These are phyloP conservation scores for Dendrocincla fuliginosa DNA, from an alignment of 2,797 vertebrate species.

Conservation along the genomic window DNA sequence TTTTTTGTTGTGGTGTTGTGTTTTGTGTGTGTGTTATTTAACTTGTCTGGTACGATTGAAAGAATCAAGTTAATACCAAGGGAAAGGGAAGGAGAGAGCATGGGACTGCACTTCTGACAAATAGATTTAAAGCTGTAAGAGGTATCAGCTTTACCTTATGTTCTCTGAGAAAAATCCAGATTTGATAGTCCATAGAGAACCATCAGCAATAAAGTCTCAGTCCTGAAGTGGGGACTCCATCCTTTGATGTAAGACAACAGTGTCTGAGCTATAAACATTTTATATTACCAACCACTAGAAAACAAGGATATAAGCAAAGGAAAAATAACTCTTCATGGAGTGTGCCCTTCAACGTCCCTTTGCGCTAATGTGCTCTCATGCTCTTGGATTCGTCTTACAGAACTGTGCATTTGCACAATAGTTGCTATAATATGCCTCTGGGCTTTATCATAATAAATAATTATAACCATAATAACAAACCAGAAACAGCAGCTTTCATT, in stretches of 20 bases:
- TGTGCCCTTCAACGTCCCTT: neutral
- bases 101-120: neutral
- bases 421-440: neutral
- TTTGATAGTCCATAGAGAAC: neutral
- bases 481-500: neutral
- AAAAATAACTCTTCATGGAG: neutral
- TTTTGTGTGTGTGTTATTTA: neutral
- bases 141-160: rapidly evolving
- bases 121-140: neutral
- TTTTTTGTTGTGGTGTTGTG: neutral
- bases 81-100: neutral
- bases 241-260: neutral
- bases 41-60: neutral
- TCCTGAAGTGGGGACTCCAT: neutral
- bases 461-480: neutral
- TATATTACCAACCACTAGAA: neutral
- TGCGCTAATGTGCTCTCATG: neutral
- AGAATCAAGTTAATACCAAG: neutral
- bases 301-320: neutral
- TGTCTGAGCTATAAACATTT: neutral
- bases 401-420: neutral
- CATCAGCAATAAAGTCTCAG: neutral
- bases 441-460: neutral
- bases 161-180: neutral
- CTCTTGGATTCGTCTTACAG: neutral